A percentile compares a stretch with the other conserved stretches of the same genome.
phyloP scores from a whole-genome alignment of 2,113 vertebrate genomes.

The Plotosus lineatus region DNA sequence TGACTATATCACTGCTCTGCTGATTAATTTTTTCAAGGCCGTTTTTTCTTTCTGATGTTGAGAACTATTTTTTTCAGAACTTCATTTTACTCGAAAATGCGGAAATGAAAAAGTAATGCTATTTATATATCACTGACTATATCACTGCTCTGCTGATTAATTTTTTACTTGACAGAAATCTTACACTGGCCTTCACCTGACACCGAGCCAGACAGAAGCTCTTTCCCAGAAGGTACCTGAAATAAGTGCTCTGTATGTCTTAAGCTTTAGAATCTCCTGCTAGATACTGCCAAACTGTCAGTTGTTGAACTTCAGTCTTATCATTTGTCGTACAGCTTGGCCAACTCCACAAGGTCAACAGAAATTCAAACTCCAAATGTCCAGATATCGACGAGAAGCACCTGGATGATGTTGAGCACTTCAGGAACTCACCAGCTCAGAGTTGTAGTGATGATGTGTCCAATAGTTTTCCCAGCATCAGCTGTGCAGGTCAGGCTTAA shows the following conservation, averaged over 20 bases:
- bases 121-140: no score
- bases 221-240: constrained; percentile 51
- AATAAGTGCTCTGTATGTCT: neutral
- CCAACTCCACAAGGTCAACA: constrained; percentile 42
- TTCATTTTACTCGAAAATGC: neutral
- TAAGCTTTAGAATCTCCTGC: neutral
- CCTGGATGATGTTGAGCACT: neutral
- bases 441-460: constrained; percentile 16
- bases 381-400: constrained; percentile 31
- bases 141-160: neutral
- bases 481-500: constrained; percentile 31
- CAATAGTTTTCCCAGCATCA: constrained; percentile 21
- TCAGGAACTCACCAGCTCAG: constrained; percentile 20
- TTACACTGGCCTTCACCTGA: constrained; percentile 50
- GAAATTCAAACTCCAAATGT: constrained; percentile 31
- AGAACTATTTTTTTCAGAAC: neutral
- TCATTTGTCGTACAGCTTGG: constrained; percentile 41
- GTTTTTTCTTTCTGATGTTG: no score
- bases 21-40: constrained; percentile 24
- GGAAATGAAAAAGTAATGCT: neutral
- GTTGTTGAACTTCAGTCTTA: neutral
- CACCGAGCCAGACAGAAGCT: constrained; percentile 53
- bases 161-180: constrained; percentile 44
- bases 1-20: neutral
- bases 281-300: neutral